Evolutionary conservation across 2,888 invertebrate genomes (phyloP).

Genomic region (Cloeon dipterum): DNA sequence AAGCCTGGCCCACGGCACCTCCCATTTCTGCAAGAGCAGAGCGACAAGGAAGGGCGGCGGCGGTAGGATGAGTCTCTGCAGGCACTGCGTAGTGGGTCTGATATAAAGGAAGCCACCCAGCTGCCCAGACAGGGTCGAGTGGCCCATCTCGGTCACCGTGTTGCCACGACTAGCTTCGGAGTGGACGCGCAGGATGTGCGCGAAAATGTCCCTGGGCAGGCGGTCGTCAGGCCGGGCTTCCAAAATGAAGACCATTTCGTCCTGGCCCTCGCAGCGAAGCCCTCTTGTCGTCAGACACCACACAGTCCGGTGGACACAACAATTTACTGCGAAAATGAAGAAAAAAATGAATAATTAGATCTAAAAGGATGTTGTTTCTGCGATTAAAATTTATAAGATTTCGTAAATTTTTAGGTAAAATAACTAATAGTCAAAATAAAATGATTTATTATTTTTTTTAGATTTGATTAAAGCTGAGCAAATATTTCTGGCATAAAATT

Average conservation of each 20-base stretch:
- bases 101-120: conserved; percentile 66
- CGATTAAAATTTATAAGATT: no score
- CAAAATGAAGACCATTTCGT: conserved; percentile 53
- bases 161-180: conserved; percentile 40
- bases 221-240: conserved; percentile 33
- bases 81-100: conserved; percentile 55
- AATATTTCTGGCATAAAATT: no score
- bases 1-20: conserved; percentile 54
- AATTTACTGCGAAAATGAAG: conserved; percentile 46
- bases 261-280: conserved; percentile 56
- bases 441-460: not conserved
- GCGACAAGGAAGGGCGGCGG: conserved; percentile 52
- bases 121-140: conserved; percentile 33
- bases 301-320: conserved; percentile 44
- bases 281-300: conserved; percentile 61
- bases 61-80: conserved; percentile 49
- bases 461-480: no score
- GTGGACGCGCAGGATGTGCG: conserved; percentile 48
- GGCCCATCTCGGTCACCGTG: conserved; percentile 42
- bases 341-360: no score
- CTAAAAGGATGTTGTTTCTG: no score
- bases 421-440: no score
- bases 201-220: conserved; percentile 48
- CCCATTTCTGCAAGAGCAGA: conserved; percentile 57
- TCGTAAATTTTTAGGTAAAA: no score